Evolutionary conservation across 2,888 invertebrate genomes (phyloP), one percentile per base, ranked within the genome.

Genomic region (Euphydryas editha): DNA sequence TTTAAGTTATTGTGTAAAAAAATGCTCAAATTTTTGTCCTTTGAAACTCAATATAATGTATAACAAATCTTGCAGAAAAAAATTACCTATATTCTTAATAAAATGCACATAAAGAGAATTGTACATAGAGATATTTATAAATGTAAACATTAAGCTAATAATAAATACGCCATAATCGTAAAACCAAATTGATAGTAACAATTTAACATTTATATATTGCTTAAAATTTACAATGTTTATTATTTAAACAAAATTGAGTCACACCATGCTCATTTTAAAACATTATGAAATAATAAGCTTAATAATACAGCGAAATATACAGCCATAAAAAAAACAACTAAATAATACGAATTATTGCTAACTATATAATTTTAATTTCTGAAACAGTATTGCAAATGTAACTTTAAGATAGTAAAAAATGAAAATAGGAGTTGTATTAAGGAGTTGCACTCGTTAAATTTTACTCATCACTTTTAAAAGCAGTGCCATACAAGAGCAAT

Each of bases 151-250:
- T 24, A 51, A 11, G 2, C 15, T 24, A 6, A 15, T 6, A 24
- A 49, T 24, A 51, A 24, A 21, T 21, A 24, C 15, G 49, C 24
- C 24, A 51, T 51, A 51, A 51, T 51, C 49, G 21, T 51, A 20
- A 51, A 18, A 51, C 8, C n/a, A 44, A 51, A 20, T 47, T 24
- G 13, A 24, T n/a, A 15, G 15, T 15, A 15, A 8, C 5, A 51
- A 15, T 51, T 24, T 24, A 24, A 24, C 21, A 24, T 51, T 51
- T 44, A 15, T 13, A 15, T n/a, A 44, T 44, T 44, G n/a, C 42
- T 44, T n/a, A n/a, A 44, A 3, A 39, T 39, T 15, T 39, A 3
- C 20, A 18, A 21, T 18, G 20, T 20, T 13, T 20, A 2, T 47
- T 20, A 21, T 49, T 13, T 21, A 5, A 5, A 21, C 15, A 51